Evolutionary conservation across 2,888 invertebrate genomes (phyloP).

Genomic region (Cryptosula pallasiana): DNA sequence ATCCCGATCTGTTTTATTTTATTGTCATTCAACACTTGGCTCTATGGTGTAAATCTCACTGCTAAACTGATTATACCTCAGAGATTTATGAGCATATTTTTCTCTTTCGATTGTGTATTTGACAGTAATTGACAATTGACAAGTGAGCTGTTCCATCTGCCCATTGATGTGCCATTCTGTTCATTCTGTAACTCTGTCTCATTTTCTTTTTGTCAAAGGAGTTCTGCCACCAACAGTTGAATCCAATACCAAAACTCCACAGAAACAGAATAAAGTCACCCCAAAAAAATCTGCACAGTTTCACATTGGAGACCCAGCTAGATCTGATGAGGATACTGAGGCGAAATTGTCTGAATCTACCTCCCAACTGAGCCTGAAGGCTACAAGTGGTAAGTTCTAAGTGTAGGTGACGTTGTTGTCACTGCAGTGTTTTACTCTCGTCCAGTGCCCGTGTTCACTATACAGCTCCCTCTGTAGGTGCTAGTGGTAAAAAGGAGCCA

Average conservation of each 20-base stretch:
- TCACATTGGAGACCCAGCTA: conserved; percentile 4
- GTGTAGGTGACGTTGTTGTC: background rate
- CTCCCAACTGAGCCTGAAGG: conserved; percentile 14
- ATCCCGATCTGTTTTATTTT: no score
- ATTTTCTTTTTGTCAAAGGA: conserved; percentile 4
- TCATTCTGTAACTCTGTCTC: background rate
- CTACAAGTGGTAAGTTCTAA: background rate
- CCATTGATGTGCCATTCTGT: background rate
- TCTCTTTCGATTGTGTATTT: no score
- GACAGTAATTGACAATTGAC: no score
- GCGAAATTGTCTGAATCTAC: background rate
- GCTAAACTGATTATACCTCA: no score
- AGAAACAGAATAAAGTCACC: background rate
- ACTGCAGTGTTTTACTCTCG: background rate
- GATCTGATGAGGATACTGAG: conserved; percentile 6
- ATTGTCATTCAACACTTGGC: no score
- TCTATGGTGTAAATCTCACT: no score
- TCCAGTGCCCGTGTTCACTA: background rate
- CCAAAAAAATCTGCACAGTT: background rate
- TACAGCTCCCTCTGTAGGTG: background rate
- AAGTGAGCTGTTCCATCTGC: no score
- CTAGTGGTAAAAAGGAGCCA: background rate
- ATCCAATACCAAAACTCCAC: background rate
- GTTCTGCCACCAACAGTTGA: background rate
- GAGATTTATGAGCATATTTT: no score